Conservation (phyloP, 23 tunicate genomes). For the Ciona savignyi region DNA sequence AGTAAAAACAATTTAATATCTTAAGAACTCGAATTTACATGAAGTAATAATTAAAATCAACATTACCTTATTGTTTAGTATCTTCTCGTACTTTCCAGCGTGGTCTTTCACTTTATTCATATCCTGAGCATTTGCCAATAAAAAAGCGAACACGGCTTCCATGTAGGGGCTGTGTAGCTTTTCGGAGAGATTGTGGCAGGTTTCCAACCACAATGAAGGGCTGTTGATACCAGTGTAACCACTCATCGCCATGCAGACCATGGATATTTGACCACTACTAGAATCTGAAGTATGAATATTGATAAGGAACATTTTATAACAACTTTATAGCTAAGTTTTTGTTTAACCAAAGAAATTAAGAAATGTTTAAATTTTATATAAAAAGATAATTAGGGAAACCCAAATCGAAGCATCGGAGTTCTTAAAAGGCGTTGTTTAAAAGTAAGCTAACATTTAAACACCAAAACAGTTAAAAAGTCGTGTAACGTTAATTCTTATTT, state of each 20-base stretch:
- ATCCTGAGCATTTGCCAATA: slow-evolving; percentile 28
- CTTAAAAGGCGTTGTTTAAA: no score
- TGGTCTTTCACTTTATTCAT: not conserved
- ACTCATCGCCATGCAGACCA: slow-evolving; percentile 39
- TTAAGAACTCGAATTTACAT: no score
- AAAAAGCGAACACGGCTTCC: slow-evolving; percentile 35
- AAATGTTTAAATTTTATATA: no score
- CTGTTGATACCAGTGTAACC: slow-evolving; percentile 43
- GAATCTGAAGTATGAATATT: no score
- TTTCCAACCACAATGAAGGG: slow-evolving; percentile 45
- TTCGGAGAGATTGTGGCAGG: slow-evolving; percentile 27
- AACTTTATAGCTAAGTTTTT: no score
- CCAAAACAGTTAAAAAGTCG: no score
- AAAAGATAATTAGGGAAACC: no score
- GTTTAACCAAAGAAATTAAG: no score
- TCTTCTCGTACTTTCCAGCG: not conserved
- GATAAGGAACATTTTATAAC: no score
- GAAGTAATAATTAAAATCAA: not conserved
- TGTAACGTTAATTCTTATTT: no score
- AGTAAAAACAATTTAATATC: not conserved
- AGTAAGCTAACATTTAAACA: no score
- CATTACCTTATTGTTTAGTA: slow-evolving; percentile 11
- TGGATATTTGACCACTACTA: not conserved
- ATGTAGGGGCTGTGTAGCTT: slow-evolving; percentile 24
- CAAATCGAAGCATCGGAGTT: no score